Evolutionary conservation across 2,888 invertebrate genomes (phyloP), one percentile per base, ranked within the genome.

Genomic region (Caprella mutica): DNA sequence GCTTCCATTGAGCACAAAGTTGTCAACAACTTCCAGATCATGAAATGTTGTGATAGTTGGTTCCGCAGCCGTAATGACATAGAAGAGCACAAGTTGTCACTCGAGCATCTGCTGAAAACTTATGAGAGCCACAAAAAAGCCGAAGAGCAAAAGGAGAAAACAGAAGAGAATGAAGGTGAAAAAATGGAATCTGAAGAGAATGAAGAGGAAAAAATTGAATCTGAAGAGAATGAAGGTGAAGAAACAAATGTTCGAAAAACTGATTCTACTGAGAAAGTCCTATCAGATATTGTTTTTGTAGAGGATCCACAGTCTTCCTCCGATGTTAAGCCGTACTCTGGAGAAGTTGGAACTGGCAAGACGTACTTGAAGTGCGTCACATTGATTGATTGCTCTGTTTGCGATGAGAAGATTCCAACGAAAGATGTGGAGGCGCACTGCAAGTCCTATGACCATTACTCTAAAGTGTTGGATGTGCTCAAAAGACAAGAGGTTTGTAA

Each of bases 1-100:
- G 30, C 27, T 6, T 48, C 48, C 2, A 21, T 48, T 21, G 48
- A 48, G 23, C 48, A 48, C 19, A 48, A 48, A 27, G 44, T 44
- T 14, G 48, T 48, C 19, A 48, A 48, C 48, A 48, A 48, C 48
- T 48, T 48, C 30, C 48, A 48, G 19, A 48, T 48, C 30, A 30
- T 48, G 48, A 48, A 48, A n/a, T 48, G 48, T 24, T 48, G 48
- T 30, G 30, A 48, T 24, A 24, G 29, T 29, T 48, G 48, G 29
- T 48, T 30, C 48, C 29, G 48, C 30, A 48, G 29, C 30, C 21
- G 48, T 9, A 21, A 19, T 5, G 48, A 48, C 12, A 30, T 30
- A 9, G 48, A 48, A 24, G 29, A 29, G 17, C 48, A 48, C 48
- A 5, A 21, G n/a, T 30, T 48, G 2, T 9, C 24, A 8, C 19